phyloP scores from a whole-genome alignment of 2,797 vertebrate genomes.

The Lepus oiostolus region DNA sequence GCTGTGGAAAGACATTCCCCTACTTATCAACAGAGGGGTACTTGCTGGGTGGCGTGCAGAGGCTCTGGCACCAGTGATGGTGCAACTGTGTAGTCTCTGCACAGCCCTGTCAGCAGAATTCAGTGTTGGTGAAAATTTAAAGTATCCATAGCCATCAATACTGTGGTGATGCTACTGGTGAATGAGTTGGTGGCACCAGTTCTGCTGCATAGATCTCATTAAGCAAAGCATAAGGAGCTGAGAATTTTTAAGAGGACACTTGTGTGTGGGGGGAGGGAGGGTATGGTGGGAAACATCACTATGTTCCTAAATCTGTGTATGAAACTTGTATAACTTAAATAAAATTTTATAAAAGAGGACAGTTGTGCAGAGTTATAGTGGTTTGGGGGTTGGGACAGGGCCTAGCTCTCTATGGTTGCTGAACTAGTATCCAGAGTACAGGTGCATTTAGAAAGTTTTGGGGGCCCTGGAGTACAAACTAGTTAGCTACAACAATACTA shows the following conservation, averaged over 20 bases:
- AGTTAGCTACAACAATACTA: neutral
- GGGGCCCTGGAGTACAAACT: no score
- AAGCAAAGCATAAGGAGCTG: neutral
- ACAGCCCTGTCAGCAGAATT: neutral
- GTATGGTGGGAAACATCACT: no score
- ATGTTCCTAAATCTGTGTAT: no score
- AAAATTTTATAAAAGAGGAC: neutral
- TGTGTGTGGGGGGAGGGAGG: no score
- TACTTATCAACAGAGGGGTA: rapidly evolving
- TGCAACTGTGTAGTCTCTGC: no score
- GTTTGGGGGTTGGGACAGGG: rapidly evolving
- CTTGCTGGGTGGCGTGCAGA: no score
- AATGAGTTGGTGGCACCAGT: no score
- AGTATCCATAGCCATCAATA: neutral
- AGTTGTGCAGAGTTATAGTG: neutral
- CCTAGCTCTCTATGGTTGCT: neutral
- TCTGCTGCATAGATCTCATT: neutral
- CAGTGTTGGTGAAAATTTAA: neutral
- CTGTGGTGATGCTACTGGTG: no score
- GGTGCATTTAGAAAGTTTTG: neutral
- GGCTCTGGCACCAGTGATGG: neutral
- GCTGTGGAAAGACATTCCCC: neutral
- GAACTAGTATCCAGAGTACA: neutral
- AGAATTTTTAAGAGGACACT: no score
- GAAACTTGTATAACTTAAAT: no score